Evolutionary conservation across 2,888 invertebrate genomes (phyloP), one percentile per base, ranked within the genome.

Genomic region (Drosophila tripunctata): DNA sequence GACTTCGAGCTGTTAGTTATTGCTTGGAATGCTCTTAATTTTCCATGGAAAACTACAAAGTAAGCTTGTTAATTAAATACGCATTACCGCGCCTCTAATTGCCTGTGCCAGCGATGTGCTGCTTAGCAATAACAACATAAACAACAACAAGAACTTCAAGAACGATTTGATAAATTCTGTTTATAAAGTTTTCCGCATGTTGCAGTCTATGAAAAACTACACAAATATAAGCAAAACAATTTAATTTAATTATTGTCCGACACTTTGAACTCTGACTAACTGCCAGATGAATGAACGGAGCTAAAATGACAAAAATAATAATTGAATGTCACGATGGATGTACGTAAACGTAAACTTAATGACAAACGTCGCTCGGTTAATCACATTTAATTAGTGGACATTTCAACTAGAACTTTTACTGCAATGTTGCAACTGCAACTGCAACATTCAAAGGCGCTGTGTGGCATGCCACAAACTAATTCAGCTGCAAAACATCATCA

Each of bases 61-160:
- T 75, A 81, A 81, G 85, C 81, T 81, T 81, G 85, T 87, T 85
- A 81, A 81, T 87, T 87, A 81, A 87, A 85, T 87, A 85, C 81
- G 86, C 87, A 81, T 81, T 81, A 69, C 86, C 82, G 82, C 82
- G 72, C 72, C 79, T 75, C 68, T 81, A 85, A 81, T 87, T 87
- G 87, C 67, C 72, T 50, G 67, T 87, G 87, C 67, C 72, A 47
- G 67, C 60, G 72, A 67, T 87, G 68, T 71, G 74, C 67, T 87
- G 71, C 58, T 80, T 52, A 65, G 77, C 60, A 61, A 69, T 50
- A 65, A 22, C 62, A 45, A 48, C 47, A 50, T 54, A 38, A 64
- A 22, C 30, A 57, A 41, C 58, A 51, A 48, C 47, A 45, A 33
- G 33, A 62, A 51, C 51, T 58, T 45, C 54, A 54, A 41, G 51